Base-by-base conservation (phyloP, 2,113 vertebrate genomes). In the Atherinomorus stipes region DNA sequence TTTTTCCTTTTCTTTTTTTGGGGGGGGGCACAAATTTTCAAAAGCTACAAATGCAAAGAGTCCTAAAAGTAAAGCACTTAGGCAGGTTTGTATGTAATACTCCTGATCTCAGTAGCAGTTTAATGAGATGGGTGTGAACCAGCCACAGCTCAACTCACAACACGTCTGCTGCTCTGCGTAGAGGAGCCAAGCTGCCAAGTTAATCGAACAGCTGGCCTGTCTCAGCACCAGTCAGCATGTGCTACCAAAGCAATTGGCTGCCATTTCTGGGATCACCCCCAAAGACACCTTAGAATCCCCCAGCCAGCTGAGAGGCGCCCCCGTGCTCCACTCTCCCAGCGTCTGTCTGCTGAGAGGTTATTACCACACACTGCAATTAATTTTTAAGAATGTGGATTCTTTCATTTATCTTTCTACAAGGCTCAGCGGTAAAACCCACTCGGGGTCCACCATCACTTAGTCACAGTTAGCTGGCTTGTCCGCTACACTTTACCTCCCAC, bases 371-470 rank as follows among this genome's bases (percentile, higher is more conserved):
- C 72, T 74, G 73, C 84, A 86, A 84, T 90, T 85, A 71, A 88
- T 89, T 89, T 90, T 76, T 78, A 85, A 84, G 76, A 83, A 49
- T 57, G 70, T 16, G 54, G 63, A 76, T 87, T 88, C 74, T 83
- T 76, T 75, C 69, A 73, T 86, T 88, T 76, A 79, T 88, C 75
- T 81, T 76, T 62, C 18, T 31, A 49, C 64, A 62, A 75, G 52
- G 51, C 56, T 75, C 67, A 49, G 53, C 50, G 65, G 86, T 86
- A 83, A 84, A 42, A 23, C 23, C 28, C 13, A 40, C 62, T 58
- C 61, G 51, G 57, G 25, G 28, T 78, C 56, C 64, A 63, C 58
- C 65, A 23, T 65, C 50, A 53, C 50, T 72, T 74, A 74, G 63
- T 77, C 50, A 65, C 56, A 62, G 61, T 75, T 57, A 70, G n/a